These are phyloP conservation scores for Amphimedon queenslandica DNA, from an alignment of 37 sponge, comb jelly and placozoan species.

Conservation along the genomic window DNA sequence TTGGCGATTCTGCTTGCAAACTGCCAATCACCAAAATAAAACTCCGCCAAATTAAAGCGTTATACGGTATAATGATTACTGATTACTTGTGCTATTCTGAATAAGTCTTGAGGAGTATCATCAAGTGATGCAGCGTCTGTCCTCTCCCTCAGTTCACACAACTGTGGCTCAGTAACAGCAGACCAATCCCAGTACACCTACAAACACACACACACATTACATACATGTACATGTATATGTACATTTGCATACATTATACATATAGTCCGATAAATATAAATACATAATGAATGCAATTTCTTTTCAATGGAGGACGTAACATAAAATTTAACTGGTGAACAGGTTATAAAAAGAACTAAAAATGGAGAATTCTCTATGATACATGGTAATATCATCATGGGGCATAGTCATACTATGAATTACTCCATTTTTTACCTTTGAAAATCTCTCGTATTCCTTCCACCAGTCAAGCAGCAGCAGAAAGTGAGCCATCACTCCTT, in stretches of 20 bases:
- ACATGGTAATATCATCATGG: too few relatives aligned
- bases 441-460: conserved; percentile 20
- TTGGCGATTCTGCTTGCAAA: too few relatives aligned
- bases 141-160: background rate
- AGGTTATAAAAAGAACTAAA: too few relatives aligned
- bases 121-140: background rate
- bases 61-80: too few relatives aligned
- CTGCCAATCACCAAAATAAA: too few relatives aligned
- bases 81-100: background rate
- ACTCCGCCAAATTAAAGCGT: too few relatives aligned
- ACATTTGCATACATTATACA: background rate
- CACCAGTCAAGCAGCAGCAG: conserved; percentile 43
- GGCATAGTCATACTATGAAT: too few relatives aligned
- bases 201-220: background rate
- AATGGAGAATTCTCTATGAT: too few relatives aligned
- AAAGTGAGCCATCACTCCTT: background rate
- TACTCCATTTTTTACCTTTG: background rate
- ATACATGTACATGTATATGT: background rate
- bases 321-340: too few relatives aligned
- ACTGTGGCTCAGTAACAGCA: background rate
- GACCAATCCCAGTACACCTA: background rate
- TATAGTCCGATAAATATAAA: too few relatives aligned
- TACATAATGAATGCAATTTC: too few relatives aligned
- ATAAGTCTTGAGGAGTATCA: background rate
- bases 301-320: too few relatives aligned